Conservation (phyloP, 2,113 vertebrate genomes). For the Crotalus horridus region DNA sequence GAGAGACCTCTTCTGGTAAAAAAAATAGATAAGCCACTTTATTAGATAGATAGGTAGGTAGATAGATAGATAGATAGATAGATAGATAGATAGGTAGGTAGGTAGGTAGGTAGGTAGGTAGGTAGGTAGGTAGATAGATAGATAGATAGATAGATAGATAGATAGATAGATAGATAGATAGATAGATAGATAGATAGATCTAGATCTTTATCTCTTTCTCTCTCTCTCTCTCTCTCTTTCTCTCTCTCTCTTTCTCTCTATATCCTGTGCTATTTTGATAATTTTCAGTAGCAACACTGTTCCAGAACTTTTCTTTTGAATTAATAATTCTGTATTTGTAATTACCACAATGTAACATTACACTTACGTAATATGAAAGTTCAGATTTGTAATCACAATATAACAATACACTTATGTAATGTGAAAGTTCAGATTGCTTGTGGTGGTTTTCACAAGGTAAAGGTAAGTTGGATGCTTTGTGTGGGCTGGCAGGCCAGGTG, state of each 20-base stretch:
- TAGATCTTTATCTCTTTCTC: neutral
- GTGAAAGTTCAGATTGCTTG: neutral
- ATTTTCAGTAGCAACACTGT: neutral
- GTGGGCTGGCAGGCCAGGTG: neutral
- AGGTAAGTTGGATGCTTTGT: neutral
- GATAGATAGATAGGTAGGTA: too few species aligned
- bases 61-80: too few species aligned
- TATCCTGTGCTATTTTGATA: neutral
- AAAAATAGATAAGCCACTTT: neutral
- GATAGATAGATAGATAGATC: too few species aligned
- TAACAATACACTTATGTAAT: neutral
- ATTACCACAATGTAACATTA: neutral
- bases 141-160: too few species aligned
- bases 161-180: too few species aligned
- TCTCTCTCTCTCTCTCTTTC: neutral
- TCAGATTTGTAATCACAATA: neutral
- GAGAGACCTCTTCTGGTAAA: slow-evolving; percentile 17
- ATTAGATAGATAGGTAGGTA: too few species aligned
- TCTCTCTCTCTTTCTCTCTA: neutral
- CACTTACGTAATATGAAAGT: neutral
- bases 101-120: too few species aligned
- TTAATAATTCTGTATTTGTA: neutral
- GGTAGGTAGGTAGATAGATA: too few species aligned
- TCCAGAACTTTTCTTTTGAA: neutral
- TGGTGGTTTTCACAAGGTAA: neutral